Percentiles rank a stretch among this genome's conserved stretches.
Conservation (phyloP, 2,888 invertebrate species). For the Digitonthophagus gazella region DNA sequence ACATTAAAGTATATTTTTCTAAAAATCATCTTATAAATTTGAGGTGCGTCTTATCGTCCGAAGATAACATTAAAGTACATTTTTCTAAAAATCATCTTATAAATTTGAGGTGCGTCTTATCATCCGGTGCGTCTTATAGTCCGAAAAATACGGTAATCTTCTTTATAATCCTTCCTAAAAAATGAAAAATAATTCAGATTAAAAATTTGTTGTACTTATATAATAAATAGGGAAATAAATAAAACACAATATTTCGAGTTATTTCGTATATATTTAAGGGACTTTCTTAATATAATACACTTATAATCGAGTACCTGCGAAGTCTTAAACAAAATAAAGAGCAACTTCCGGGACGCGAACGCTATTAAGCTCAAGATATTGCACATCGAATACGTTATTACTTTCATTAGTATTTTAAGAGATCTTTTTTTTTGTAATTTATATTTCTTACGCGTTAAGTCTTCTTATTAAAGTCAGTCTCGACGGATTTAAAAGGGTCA, state of each 20-base stretch:
- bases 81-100: too few relatives aligned
- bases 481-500: constrained; percentile 45
- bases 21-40: too few relatives aligned
- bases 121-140: too few relatives aligned
- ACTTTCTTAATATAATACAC: constrained; percentile 14
- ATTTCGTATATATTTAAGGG: constrained; percentile 13
- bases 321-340: constrained; percentile 5
- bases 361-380: constrained; percentile 15
- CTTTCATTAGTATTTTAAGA: not conserved
- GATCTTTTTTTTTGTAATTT: constrained; percentile 10
- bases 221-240: too few relatives aligned
- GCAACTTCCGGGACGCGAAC: constrained; percentile 7
- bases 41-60: too few relatives aligned
- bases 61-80: too few relatives aligned
- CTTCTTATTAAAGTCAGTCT: not conserved
- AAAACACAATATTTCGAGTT: not conserved
- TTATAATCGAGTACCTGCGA: not conserved
- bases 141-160: too few relatives aligned
- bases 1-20: too few relatives aligned
- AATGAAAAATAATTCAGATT: too few relatives aligned
- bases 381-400: constrained; percentile 15
- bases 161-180: too few relatives aligned
- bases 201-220: too few relatives aligned
- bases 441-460: constrained; percentile 1
- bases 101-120: too few relatives aligned